These are phyloP conservation scores for Forbesichthys papilliferus DNA, from an alignment of 2,113 vertebrate species.

Conservation along the genomic window DNA sequence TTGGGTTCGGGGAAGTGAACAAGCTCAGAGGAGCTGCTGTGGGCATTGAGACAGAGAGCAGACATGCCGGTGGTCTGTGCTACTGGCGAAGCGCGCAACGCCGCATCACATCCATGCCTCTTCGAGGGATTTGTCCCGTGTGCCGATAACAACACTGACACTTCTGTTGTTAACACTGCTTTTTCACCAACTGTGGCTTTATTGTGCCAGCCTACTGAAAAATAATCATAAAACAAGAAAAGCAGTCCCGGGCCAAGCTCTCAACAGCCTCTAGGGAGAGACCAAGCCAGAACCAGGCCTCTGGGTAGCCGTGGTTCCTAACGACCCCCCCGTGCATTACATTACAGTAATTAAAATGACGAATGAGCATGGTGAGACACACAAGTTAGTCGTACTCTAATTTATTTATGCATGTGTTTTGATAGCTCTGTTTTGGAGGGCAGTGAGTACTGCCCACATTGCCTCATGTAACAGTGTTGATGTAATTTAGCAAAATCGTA, in stretches of 20 bases:
- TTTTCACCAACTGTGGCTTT: conserved; percentile 9
- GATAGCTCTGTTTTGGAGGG: conserved; percentile 27
- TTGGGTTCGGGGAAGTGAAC: conserved; percentile 58
- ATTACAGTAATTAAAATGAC: conserved; percentile 6
- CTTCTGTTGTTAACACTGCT: conserved; percentile 21
- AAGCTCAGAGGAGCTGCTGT: conserved; percentile 58
- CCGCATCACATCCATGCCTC: conserved; percentile 37
- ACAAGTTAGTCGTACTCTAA: conserved; percentile 16
- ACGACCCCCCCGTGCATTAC: background rate
- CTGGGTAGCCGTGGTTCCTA: conserved; percentile 5
- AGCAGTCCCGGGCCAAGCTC: background rate
- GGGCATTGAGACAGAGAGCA: conserved; percentile 53
- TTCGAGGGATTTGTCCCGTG: conserved; percentile 25
- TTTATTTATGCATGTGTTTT: conserved; percentile 35
- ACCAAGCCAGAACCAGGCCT: background rate
- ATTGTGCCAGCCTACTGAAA: conserved; percentile 18
- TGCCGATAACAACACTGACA: conserved; percentile 32
- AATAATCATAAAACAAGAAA: too few relatives aligned
- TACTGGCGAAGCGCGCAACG: conserved; percentile 48
- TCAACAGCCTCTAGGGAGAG: conserved; percentile 15
- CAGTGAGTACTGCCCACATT: conserved; percentile 28
- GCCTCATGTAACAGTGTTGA: conserved; percentile 52
- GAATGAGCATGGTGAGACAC: conserved; percentile 29
- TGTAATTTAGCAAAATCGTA: conserved; percentile 52
- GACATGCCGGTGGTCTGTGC: conserved; percentile 62